Evolutionary conservation across 2,888 invertebrate genomes (phyloP), one percentile per base, ranked within the genome.

Genomic region (Baronia brevicornis): DNA sequence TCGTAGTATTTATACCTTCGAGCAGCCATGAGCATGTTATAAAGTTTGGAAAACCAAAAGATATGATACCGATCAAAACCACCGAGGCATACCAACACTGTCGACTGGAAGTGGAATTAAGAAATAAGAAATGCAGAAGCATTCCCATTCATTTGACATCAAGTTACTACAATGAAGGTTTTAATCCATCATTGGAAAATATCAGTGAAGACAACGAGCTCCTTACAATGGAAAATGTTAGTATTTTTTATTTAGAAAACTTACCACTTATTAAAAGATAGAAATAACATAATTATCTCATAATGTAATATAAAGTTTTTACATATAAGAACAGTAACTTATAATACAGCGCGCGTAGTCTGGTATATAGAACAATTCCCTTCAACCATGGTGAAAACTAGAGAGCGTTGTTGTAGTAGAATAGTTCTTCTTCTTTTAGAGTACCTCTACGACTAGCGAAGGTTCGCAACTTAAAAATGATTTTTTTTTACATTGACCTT

Each of bases 201-300:
- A 78, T 82, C 38, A 63, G 66, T 37, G 84, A 82, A 48, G 62
- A 67, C 44, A 78, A 80, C 43, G 84, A 87, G 34, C 84, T 87
- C 44, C 86, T 90, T 38, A 89, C 91, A 10, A 89, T 90, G 86
- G 91, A 91, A 73, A 90, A 86, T 72, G 88, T 88, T 62, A 78
- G 74, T 71, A 40, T 28, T 11, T 5, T n/a, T 12, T 5, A 6
- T 21, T 8, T 24, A 35, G 23, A 32, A 20, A 29, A 18, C 19
- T 21, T 19, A 7, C 15, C 12, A 10, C n/a, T 12, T 22, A n/a
- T 19, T 15, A 17, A 28, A 5, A 12, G 4, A 5, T 14, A 12
- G 7, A 12, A 24, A n/a, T 4, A 11, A 12, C 3, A n/a, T 7
- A 3, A 23, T 11, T n/a, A n/a, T n/a, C n/a, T n/a, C n/a, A n/a